Base-by-base conservation (phyloP, 2,113 vertebrate genomes). In the Rhea americana region DNA sequence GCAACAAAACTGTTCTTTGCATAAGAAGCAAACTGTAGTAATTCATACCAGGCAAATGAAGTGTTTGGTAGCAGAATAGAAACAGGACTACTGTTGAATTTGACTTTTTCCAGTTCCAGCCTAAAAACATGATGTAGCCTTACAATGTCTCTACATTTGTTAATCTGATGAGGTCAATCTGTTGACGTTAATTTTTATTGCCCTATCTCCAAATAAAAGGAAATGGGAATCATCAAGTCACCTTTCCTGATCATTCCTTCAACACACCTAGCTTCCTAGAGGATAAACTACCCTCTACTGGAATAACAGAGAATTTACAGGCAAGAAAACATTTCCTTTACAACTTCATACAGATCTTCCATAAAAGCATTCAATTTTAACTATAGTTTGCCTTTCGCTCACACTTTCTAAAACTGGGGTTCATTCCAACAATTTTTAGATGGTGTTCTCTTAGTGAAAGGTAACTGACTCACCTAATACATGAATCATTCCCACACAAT, bases 211-310 rank as follows among this genome's bases (percentile, higher is more conserved):
- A 89, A 93, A 79, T 80, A 82, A 88, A 87, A 91, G 83, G 71
- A 94, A 94, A 91, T 66, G 7, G 71, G 62, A 90, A 91, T 87
- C 66, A 91, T 78, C 72, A 87, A 84, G 41, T 82, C 90, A 96
- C 94, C 90, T 95, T 95, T 93, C 85, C 83, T 18, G 56, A 53
- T 53, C 79, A 63, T 89, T 89, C 72, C 56, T 43, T 86, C 56
- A 68, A 92, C 78, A 87, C 81, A 96, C 94, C 95, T 94, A 90
- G 50, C 85, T 95, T 96, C 91, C 83, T 62, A 96, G 96, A 96
- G 91, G 90, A 96, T 91, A 95, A 96, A 93, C 77, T 87, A 96
- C 96, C 96, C 96, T 96, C 96, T 96, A 67, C 94, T 96, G 96
- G 96, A 96, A 55, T 50, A 94, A 91, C 45, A 80, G 92, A 76